phyloP scores from a whole-genome alignment of 2,113 vertebrate genomes.

The Seriola aureovittata region DNA sequence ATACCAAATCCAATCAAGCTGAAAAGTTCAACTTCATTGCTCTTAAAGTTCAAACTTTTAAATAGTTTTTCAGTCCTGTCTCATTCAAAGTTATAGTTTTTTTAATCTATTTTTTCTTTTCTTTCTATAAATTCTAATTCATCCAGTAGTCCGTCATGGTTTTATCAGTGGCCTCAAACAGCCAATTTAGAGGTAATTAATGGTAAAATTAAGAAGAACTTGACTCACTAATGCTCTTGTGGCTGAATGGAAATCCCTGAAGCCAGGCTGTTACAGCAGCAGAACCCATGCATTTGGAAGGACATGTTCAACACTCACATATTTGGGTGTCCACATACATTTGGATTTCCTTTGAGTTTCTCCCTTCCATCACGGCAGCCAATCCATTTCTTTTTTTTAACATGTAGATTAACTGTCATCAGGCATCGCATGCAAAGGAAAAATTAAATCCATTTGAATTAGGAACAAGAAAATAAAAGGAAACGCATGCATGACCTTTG shows the following conservation, averaged over 20 bases:
- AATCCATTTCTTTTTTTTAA: too few relatives aligned
- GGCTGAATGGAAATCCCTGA: not conserved
- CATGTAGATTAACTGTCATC: too few relatives aligned
- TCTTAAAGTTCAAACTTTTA: not conserved
- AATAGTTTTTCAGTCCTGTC: not conserved
- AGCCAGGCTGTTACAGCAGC: not conserved
- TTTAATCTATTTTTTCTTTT: too few relatives aligned
- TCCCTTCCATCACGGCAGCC: too few relatives aligned
- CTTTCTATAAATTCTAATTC: too few relatives aligned
- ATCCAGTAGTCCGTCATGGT: not conserved
- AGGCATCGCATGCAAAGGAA: not conserved
- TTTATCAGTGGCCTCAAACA: not conserved
- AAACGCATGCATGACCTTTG: not conserved
- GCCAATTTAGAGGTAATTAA: not conserved
- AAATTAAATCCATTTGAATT: not conserved
- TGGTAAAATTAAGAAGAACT: not conserved
- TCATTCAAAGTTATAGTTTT: not conserved
- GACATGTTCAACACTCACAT: not conserved
- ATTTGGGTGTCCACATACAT: not conserved
- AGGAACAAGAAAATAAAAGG: not conserved
- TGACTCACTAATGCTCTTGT: not conserved
- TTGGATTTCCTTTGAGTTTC: not conserved
- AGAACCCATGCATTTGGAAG: not conserved
- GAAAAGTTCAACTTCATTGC: not conserved
- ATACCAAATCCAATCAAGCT: not conserved